Evolutionary conservation across 1,140 invertebrate genomes (phyloP).

Genomic region (Drusus annulatus): DNA sequence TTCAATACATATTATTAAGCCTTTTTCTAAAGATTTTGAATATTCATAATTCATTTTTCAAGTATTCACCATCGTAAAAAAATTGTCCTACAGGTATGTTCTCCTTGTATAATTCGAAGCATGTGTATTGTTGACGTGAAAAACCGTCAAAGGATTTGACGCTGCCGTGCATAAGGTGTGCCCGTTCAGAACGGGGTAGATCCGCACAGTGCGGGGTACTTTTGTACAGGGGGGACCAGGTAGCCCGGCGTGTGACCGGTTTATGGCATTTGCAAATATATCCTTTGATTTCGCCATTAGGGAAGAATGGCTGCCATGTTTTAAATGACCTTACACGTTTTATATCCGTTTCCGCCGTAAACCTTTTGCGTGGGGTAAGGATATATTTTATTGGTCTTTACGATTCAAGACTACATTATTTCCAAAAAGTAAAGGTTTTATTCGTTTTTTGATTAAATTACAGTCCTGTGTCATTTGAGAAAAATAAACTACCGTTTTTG

Average conservation of each 20-base stretch:
- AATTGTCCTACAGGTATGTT: neutral
- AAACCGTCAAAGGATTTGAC: conserved; percentile 43
- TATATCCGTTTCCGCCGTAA: conserved; percentile 47
- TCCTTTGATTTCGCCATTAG: conserved; percentile 41
- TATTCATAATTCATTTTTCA: too few relatives aligned
- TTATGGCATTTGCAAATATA: conserved; percentile 14
- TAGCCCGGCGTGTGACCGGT: neutral
- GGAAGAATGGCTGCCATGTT: conserved; percentile 19
- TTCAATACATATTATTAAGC: too few relatives aligned
- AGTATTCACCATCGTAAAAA: too few relatives aligned
- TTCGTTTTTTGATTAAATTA: conserved; percentile 56
- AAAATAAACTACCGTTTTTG: conserved; percentile 14
- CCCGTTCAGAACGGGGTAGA: too few relatives aligned
- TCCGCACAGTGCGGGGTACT: too few relatives aligned
- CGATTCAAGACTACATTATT: conserved; percentile 54
- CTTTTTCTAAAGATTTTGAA: too few relatives aligned
- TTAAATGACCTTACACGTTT: conserved; percentile 44
- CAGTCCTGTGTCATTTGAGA: conserved; percentile 40
- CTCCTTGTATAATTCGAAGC: neutral
- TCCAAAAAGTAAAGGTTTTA: conserved; percentile 50
- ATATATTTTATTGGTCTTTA: conserved; percentile 54
- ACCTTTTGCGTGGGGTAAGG: conserved; percentile 48
- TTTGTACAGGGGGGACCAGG: neutral
- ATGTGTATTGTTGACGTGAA: conserved; percentile 34
- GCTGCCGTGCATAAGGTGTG: too few relatives aligned